Base-by-base conservation (phyloP, 2,797 vertebrate species). In the Propithecus perrieri region DNA sequence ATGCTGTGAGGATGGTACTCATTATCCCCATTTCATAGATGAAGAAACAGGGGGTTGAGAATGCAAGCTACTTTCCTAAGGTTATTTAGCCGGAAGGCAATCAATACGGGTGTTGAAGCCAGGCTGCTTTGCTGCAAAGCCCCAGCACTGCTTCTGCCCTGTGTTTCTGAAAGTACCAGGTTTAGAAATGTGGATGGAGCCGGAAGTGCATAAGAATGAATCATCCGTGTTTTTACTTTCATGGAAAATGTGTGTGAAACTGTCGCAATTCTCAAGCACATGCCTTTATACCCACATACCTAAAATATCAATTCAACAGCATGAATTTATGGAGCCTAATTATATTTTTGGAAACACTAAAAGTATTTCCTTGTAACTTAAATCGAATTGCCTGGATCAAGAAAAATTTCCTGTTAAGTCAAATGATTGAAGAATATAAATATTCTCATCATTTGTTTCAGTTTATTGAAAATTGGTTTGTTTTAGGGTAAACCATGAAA, bases 371-470 rank as follows among this genome's bases (percentile, higher is more conserved):
- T 38, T 78, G 81, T 35, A 96, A 97, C 88, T 74, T 90, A 89
- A 92, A 28, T 85, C 63, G 94, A 96, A 89, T 97, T 96, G 78
- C 67, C 72, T 76, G 57, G 57, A 92, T 96, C 69, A 96, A 88
- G 89, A 88, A 35, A 91, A 50, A 69, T 33, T 67, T 76, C 89
- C 80, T 94, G 59, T 72, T 95, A 96, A 96, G 35, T 67, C 86
- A 87, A 96, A 97, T 85, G 48, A 98, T 94, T 91, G 87, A 98
- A 95, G 93, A 96, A 95, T 61, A 91, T 94, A 98, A 97, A 97
- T 95, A 96, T 67, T 95, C 93, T 97, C 97, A 92, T 95, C 91
- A 95, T 94, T 98, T 97, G 93, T 48, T 98, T 98, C 94, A 94
- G 84, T 15, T 96, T 33, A 91, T 48, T 93, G 87, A 93, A 98